phyloP scores from a whole-genome alignment of 2,797 vertebrate genomes.

The Danio aesculapii region DNA sequence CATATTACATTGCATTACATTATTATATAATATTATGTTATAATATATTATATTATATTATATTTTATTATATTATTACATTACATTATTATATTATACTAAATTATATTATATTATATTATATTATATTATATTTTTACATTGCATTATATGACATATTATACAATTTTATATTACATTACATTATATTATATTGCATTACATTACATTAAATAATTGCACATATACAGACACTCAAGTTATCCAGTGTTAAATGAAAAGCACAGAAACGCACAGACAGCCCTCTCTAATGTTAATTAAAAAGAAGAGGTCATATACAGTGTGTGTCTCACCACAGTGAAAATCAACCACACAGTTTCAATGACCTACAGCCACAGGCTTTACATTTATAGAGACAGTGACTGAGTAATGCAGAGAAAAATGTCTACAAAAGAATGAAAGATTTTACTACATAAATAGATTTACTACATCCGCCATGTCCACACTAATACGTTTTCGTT shows the following conservation, averaged over 20 bases:
- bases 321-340: neutral
- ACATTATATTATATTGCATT: too few species aligned
- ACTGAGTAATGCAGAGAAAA: neutral
- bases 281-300: neutral
- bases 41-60: too few species aligned
- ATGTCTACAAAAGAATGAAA: neutral
- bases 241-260: neutral
- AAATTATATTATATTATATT: too few species aligned
- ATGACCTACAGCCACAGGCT: slow-evolving; percentile 10
- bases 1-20: too few species aligned
- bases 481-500: too few species aligned
- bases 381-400: slow-evolving; percentile 7
- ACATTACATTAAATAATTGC: neutral
- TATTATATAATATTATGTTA: too few species aligned
- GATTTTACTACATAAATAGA: neutral
- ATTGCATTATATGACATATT: too few species aligned
- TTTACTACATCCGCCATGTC: too few species aligned
- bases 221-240: neutral
- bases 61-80: too few species aligned
- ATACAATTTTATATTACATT: too few species aligned
- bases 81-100: too few species aligned
- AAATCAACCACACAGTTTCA: neutral
- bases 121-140: too few species aligned
- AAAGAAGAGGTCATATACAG: neutral
- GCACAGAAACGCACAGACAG: neutral